A percentile compares a stretch with the other conserved stretches of the same genome.
Evolutionary conservation across 2,797 vertebrate genomes (phyloP).

Genomic region (Anolis apletophallus): DNA sequence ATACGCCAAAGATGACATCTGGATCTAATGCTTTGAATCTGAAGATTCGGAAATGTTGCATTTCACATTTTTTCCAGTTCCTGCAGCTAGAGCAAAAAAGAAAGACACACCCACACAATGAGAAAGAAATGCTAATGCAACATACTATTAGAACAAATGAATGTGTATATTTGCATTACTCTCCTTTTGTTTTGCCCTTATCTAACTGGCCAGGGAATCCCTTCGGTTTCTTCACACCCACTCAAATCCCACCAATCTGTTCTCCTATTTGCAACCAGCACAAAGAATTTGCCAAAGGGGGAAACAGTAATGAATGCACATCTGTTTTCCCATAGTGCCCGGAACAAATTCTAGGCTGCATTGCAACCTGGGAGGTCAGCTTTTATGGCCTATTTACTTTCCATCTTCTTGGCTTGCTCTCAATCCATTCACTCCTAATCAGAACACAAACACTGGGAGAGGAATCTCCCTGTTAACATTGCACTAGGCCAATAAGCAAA

Average conservation of each 20-base stretch:
- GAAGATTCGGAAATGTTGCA: not conserved
- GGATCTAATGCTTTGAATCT: not conserved
- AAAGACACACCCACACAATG: too few relatives aligned
- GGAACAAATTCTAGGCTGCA: constrained; percentile 8
- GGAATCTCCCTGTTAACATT: constrained; percentile 14
- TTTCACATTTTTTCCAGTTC: not conserved
- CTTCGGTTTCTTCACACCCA: constrained; percentile 1
- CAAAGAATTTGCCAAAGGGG: not conserved
- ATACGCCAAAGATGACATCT: not conserved
- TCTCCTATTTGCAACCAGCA: constrained; percentile 12
- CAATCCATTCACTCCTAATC: constrained; percentile 21
- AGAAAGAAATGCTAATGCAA: not conserved
- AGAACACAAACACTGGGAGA: constrained; percentile 16
- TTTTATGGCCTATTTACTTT: constrained; percentile 31
- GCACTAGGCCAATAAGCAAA: constrained; percentile 17
- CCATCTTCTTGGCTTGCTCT: constrained; percentile 15
- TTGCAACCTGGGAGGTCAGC: constrained; percentile 19
- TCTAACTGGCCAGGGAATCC: not conserved
- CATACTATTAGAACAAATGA: not conserved
- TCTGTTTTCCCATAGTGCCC: constrained; percentile 26
- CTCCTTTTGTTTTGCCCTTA: not conserved
- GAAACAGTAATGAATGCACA: constrained; percentile 7
- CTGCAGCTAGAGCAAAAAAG: not conserved
- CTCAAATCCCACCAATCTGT: constrained; percentile 11
- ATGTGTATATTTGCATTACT: not conserved